phyloP scores from a whole-genome alignment of 1,140 invertebrate genomes.

The Harlomillsia oculata region DNA sequence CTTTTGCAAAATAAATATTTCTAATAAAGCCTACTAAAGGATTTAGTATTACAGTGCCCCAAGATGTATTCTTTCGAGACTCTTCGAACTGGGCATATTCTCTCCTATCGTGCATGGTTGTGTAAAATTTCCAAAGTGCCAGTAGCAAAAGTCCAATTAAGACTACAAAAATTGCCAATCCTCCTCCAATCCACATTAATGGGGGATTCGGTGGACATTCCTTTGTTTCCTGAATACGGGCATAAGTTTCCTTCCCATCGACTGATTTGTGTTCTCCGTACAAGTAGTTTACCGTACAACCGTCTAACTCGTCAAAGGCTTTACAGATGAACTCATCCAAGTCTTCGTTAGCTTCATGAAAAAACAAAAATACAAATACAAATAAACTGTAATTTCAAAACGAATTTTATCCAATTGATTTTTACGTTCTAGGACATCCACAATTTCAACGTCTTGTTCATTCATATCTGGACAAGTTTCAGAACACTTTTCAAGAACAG shows the following conservation, averaged over 20 bases:
- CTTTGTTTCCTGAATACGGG: slow-evolving; percentile 7
- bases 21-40: background rate
- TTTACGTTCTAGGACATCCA: too few relatives aligned
- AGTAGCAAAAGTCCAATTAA: background rate
- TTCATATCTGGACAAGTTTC: too few relatives aligned
- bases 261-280: background rate
- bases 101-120: background rate
- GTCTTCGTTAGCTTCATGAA: too few relatives aligned
- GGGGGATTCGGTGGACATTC: slow-evolving; percentile 20
- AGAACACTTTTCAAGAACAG: too few relatives aligned
- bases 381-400: too few relatives aligned
- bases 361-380: too few relatives aligned
- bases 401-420: too few relatives aligned
- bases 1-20: background rate
- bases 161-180: background rate
- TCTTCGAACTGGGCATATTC: slow-evolving; percentile 10
- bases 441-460: too few relatives aligned
- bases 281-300: slow-evolving; percentile 1
- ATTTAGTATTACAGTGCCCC: background rate
- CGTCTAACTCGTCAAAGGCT: background rate
- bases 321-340: too few relatives aligned
- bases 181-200: slow-evolving; percentile 13
- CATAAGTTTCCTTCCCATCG: background rate
- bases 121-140: background rate
- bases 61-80: background rate